Percentiles rank a stretch among this genome's conserved stretches.
Evolutionary conservation across 2,888 invertebrate species (phyloP).

Genomic region (Gerosis bhagava): DNA sequence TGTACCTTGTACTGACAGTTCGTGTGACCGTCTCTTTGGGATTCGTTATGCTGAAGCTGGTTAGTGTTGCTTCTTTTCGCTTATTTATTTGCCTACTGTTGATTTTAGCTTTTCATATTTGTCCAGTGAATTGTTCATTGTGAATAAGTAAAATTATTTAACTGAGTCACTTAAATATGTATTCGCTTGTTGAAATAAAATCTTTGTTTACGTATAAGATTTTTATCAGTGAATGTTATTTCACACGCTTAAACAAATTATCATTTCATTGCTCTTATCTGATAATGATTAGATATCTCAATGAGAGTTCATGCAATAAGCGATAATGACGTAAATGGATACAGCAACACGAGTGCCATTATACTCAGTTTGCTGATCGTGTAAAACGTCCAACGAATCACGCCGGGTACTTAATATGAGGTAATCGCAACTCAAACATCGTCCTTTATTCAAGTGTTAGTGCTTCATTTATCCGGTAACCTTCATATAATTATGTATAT

Average conservation of each 20-base stretch:
- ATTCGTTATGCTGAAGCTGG: constrained; percentile 73
- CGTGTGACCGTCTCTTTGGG: constrained; percentile 47
- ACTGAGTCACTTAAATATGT: no score
- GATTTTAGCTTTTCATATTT: no score
- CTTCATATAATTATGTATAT: constrained; percentile 10
- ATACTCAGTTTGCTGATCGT: constrained; percentile 13
- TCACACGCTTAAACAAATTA: constrained; percentile 17
- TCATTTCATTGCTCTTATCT: constrained; percentile 16
- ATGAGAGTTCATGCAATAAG: constrained; percentile 21
- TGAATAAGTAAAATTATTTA: no score
- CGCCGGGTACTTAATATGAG: constrained; percentile 10
- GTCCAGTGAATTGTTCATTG: no score
- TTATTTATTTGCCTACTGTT: no score
- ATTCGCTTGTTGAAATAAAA: no score
- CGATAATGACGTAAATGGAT: constrained; percentile 17
- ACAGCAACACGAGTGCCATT: constrained; percentile 8
- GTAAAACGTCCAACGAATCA: constrained; percentile 14
- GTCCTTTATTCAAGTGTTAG: constrained; percentile 2
- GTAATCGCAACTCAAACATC: constrained; percentile 7
- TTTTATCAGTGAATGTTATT: constrained; percentile 21
- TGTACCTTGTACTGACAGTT: constrained; percentile 39
- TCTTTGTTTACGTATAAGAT: constrained; percentile 18
- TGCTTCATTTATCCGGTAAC: constrained; percentile 6
- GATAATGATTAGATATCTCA: constrained; percentile 20
- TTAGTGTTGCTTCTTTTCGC: constrained; percentile 48